Percentiles rank a stretch among this genome's conserved stretches.
phyloP scores from a whole-genome alignment of 2,888 invertebrate genomes.

The Lasioglossum lativentre region DNA sequence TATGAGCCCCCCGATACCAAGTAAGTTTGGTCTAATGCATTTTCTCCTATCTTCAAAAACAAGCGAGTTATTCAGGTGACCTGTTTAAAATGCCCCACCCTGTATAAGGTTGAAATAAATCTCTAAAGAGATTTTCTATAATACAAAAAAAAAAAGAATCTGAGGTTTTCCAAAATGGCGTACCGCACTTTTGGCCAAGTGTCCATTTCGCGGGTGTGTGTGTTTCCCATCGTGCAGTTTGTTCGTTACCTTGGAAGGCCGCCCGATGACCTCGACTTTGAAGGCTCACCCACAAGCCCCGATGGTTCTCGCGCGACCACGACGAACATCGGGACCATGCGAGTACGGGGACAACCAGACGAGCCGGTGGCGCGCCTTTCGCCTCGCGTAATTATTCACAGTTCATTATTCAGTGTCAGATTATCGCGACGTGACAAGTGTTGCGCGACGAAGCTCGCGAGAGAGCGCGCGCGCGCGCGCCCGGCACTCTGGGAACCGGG shows the following conservation, averaged over 20 bases:
- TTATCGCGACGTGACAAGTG: conserved; percentile 69
- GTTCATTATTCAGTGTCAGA: conserved; percentile 71
- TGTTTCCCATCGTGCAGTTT: conserved; percentile 37
- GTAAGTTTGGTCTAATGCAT: too few species aligned
- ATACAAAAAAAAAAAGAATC: too few species aligned
- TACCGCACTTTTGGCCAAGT: not conserved
- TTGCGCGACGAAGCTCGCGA: conserved; percentile 48
- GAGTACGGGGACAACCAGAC: conserved; percentile 22
- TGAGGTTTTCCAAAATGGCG: not conserved
- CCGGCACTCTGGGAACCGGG: conserved; percentile 43
- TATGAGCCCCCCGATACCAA: too few species aligned
- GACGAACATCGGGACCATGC: conserved; percentile 26
- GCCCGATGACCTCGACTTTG: conserved; percentile 70
- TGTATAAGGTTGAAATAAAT: too few species aligned
- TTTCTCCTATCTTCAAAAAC: too few species aligned
- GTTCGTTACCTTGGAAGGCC: conserved; percentile 77
- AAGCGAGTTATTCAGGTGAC: too few species aligned
- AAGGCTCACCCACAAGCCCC: conserved; percentile 68
- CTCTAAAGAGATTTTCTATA: too few species aligned
- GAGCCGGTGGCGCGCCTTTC: conserved; percentile 58
- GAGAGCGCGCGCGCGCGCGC: not conserved
- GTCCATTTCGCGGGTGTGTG: not conserved
- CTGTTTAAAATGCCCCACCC: too few species aligned
- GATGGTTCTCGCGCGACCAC: conserved; percentile 17
- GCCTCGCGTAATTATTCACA: conserved; percentile 67